Base-by-base conservation (phyloP, 2,888 invertebrate species). In the Melieria picta region DNA sequence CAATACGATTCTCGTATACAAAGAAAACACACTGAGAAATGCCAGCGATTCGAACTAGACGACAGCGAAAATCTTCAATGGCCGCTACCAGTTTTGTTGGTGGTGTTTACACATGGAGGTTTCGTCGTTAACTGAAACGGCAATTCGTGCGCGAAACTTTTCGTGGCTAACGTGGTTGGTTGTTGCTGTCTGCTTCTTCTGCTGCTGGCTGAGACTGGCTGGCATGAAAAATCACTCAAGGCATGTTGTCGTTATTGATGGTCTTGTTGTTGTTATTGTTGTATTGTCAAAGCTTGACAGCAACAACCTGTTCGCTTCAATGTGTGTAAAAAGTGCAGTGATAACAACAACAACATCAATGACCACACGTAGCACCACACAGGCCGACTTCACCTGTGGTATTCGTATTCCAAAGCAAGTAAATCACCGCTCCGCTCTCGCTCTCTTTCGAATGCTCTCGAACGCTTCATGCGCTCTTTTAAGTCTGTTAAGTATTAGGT, bases 101-200 rank as follows among this genome's bases (percentile, higher is more conserved):
- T 63, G 62, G 52, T 69, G 62, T 55, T 62, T 30, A 69, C 69
- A 69, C 69, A 46, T 62, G 52, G 16, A 62, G 42, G 62, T 45
- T 63, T 63, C 61, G 56, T 69, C 62, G 55, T 52, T 42, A 55
- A 69, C 69, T 69, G 56, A 69, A 50, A 50, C 67, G 42, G 45
- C 50, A 52, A 67, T 67, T 61, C 60, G 61, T 58, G 67, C 67
- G 60, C 67, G 45, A 67, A 67, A 67, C 57, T 60, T 60, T 60
- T 42, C 60, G 52, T 61, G 30, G 30, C 30, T 30, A 30, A 67
- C 50, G 67, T 61, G 50, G 48, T 16, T 61, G 50, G 57, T 46
- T 65, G 55, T 55, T 46, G 56, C n/a, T 61, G 67, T 67, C 61
- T 67, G 67, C 67, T 67, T 67, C 61, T 67, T 67, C 67, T 67